phyloP scores from a whole-genome alignment of 2,797 vertebrate species.

The Alfaro cultratus region DNA sequence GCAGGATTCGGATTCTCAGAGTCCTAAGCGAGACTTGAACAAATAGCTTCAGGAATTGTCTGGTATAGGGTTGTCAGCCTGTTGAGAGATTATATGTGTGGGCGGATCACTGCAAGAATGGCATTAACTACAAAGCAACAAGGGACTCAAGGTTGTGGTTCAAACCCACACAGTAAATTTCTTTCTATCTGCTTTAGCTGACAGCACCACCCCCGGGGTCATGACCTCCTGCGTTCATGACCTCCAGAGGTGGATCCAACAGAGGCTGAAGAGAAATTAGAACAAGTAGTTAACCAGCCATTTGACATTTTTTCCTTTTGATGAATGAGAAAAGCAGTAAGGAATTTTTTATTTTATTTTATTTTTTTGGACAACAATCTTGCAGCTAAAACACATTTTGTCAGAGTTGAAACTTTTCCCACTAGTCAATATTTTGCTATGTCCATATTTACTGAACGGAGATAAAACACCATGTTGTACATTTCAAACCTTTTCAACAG shows the following conservation, averaged over 20 bases:
- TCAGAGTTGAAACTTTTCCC: conserved; percentile 11
- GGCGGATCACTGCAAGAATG: conserved; percentile 21
- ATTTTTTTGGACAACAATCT: conserved; percentile 18
- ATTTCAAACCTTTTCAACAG: background rate
- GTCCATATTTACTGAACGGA: conserved; percentile 43
- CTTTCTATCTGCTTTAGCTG: conserved; percentile 29
- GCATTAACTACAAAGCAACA: conserved; percentile 15
- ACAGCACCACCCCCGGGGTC: conserved; percentile 22
- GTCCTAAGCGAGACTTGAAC: background rate
- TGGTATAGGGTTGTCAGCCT: conserved; percentile 6
- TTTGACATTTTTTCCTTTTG: conserved; percentile 56
- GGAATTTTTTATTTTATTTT: background rate
- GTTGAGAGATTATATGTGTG: conserved; percentile 12
- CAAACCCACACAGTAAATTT: conserved; percentile 20
- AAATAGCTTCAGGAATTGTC: conserved; percentile 4
- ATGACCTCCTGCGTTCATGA: conserved; percentile 40
- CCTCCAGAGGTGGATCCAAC: conserved; percentile 21
- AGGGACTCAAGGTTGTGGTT: conserved; percentile 34
- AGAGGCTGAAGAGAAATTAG: conserved; percentile 15
- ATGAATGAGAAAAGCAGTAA: conserved; percentile 47
- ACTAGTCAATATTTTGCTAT: background rate
- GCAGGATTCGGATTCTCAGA: conserved; percentile 6
- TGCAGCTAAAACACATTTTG: conserved; percentile 14
- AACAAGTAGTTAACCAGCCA: conserved; percentile 19
- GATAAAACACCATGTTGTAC: conserved; percentile 21